These are phyloP conservation scores for Phaenicophaeus curvirostris DNA, from an alignment of 2,797 vertebrate genomes.

Conservation along the genomic window DNA sequence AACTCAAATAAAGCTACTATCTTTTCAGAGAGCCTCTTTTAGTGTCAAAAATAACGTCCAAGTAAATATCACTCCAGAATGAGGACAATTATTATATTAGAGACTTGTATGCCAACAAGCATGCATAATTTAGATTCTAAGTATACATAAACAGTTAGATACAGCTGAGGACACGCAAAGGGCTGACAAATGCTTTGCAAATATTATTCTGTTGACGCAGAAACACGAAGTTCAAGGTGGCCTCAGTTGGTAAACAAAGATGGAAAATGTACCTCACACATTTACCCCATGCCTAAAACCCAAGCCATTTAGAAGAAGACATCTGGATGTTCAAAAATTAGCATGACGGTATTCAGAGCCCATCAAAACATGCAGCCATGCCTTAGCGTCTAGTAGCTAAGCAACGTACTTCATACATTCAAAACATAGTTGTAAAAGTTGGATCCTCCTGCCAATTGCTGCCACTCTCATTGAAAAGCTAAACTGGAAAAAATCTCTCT, in stretches of 20 bases:
- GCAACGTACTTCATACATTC: slow-evolving; percentile 74
- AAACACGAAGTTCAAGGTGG: slow-evolving; percentile 62
- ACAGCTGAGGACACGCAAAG: slow-evolving; percentile 14
- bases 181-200: slow-evolving; percentile 64
- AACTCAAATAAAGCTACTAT: background rate
- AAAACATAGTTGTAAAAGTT: slow-evolving; percentile 82
- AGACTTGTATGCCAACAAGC: background rate
- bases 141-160: background rate
- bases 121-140: slow-evolving; percentile 34
- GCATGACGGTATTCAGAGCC: slow-evolving; percentile 66
- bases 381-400: slow-evolving; percentile 76
- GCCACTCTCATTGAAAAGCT: slow-evolving; percentile 72
- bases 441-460: slow-evolving; percentile 57
- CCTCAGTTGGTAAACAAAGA: slow-evolving; percentile 68
- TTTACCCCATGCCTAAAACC: slow-evolving; percentile 61
- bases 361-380: slow-evolving; percentile 75
- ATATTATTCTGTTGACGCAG: slow-evolving; percentile 61
- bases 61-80: background rate
- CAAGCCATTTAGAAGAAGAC: slow-evolving; percentile 68
- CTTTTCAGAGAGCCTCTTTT: background rate
- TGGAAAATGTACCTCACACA: slow-evolving; percentile 74
- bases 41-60: slow-evolving; percentile 16
- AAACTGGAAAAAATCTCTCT: slow-evolving; percentile 57
- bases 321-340: slow-evolving; percentile 74
- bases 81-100: background rate